phyloP scores from a whole-genome alignment of 2,888 invertebrate genomes.

The Oscheius sp. region DNA sequence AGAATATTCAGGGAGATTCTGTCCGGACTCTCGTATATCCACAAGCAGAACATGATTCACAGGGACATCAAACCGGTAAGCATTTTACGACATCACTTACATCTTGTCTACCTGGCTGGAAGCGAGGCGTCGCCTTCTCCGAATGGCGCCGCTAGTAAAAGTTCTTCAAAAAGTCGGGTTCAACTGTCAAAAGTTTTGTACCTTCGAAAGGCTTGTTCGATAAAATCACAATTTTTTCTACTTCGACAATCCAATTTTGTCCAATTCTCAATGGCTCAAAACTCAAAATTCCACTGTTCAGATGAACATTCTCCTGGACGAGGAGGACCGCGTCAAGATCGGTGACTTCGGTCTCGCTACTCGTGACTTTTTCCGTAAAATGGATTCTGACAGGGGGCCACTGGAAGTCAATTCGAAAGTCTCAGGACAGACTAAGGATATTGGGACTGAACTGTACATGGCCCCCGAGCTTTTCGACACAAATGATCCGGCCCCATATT shows the following conservation, averaged over 20 bases:
- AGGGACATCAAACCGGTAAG: constrained; percentile 69
- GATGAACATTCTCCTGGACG: constrained; percentile 94
- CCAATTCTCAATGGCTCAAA: too few species aligned
- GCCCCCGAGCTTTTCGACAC: constrained; percentile 86
- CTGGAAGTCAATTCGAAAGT: constrained; percentile 16
- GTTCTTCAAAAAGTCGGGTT: too few species aligned
- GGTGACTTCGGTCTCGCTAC: constrained; percentile 94
- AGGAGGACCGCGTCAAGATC: constrained; percentile 91
- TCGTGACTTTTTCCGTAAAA: constrained; percentile 40
- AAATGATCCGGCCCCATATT: constrained; percentile 44
- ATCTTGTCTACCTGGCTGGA: too few species aligned
- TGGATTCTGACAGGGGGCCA: constrained; percentile 1
- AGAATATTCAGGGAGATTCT: constrained; percentile 92
- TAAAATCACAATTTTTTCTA: too few species aligned
- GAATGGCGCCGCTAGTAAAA: too few species aligned
- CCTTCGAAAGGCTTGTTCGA: too few species aligned
- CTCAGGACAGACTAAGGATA: constrained; percentile 76
- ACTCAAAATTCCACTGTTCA: too few species aligned
- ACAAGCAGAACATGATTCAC: constrained; percentile 66
- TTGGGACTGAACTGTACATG: constrained; percentile 93
- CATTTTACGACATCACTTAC: neutral
- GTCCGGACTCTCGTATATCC: constrained; percentile 77
- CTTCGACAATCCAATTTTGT: too few species aligned
- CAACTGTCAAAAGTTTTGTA: too few species aligned
- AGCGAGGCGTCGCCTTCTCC: too few species aligned